Conservation (phyloP, 2,888 invertebrate species). For the Philopedon plagiatum region DNA sequence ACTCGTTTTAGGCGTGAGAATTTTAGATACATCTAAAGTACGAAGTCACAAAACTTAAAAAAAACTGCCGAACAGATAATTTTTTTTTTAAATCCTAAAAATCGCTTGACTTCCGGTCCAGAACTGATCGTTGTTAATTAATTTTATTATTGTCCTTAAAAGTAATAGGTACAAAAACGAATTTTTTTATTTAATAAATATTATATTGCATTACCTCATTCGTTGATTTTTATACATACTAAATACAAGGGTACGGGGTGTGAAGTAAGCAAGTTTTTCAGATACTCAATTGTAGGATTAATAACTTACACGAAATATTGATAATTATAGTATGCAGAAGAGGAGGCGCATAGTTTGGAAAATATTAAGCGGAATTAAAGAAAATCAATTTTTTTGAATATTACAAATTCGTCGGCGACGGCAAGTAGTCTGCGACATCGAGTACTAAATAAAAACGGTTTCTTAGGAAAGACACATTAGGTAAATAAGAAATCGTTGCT, state of each 20-base stretch:
- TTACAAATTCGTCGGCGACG: no score
- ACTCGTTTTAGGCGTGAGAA: no score
- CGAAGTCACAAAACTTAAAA: no score
- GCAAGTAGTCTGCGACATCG: no score
- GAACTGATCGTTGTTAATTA: slow-evolving; percentile 46
- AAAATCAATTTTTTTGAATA: no score
- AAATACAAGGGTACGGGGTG: slow-evolving; percentile 6
- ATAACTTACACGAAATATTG: background rate
- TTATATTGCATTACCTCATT: slow-evolving; percentile 44
- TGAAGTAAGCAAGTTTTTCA: slow-evolving; percentile 24
- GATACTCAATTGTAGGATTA: slow-evolving; percentile 32
- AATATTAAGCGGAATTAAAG: no score
- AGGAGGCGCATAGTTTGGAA: no score
- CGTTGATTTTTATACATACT: slow-evolving; percentile 47
- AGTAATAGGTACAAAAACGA: slow-evolving; percentile 43
- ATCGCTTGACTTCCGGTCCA: background rate
- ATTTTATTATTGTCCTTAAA: slow-evolving; percentile 40
- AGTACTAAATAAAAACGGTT: no score
- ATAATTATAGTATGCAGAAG: background rate
- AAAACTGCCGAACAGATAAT: background rate
- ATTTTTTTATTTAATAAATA: slow-evolving; percentile 47
- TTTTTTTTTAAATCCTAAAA: background rate
- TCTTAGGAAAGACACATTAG: no score
- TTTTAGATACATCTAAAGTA: no score
- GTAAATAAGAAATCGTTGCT: no score